Conservation (phyloP, 1,140 invertebrate species). For the Anoplophora glabripennis region DNA sequence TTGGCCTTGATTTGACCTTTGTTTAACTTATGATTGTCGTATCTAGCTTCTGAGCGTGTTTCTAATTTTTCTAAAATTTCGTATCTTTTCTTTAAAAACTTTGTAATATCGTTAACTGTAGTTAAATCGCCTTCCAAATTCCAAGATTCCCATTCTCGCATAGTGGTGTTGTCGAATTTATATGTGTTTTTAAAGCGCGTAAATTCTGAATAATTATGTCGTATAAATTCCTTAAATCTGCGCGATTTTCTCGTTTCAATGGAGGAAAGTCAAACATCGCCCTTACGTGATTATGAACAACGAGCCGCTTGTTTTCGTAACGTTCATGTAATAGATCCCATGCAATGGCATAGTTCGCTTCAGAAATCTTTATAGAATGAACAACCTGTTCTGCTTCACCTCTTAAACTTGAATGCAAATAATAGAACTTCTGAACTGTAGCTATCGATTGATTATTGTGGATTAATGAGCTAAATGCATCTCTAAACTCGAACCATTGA, state of each 20-base stretch:
- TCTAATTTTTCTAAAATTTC: conserved; percentile 6
- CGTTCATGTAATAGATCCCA: conserved; percentile 8
- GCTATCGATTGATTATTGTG: conserved; percentile 6
- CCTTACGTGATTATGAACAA: too few relatives aligned
- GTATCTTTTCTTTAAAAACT: conserved; percentile 19
- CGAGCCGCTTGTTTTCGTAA: conserved; percentile 5
- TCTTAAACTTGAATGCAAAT: conserved; percentile 9
- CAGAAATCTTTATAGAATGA: conserved; percentile 4
- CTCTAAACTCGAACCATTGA: conserved; percentile 10
- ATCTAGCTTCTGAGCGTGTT: neutral
- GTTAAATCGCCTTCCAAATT: neutral
- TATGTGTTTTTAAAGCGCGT: conserved; percentile 2
- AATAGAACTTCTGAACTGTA: conserved; percentile 11
- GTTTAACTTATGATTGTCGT: neutral
- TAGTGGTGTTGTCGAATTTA: conserved; percentile 14
- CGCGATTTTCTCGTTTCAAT: too few relatives aligned
- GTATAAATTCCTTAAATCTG: too few relatives aligned
- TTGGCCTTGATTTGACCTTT: neutral
- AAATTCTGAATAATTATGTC: neutral
- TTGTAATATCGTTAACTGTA: conserved; percentile 7
- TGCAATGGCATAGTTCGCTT: conserved; percentile 9
- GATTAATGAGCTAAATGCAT: conserved; percentile 9
- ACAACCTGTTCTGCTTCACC: conserved; percentile 2
- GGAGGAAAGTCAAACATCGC: too few relatives aligned
- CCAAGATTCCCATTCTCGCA: conserved; percentile 15